phyloP scores from a whole-genome alignment of 2,113 vertebrate genomes.

The Noturus placidus region DNA sequence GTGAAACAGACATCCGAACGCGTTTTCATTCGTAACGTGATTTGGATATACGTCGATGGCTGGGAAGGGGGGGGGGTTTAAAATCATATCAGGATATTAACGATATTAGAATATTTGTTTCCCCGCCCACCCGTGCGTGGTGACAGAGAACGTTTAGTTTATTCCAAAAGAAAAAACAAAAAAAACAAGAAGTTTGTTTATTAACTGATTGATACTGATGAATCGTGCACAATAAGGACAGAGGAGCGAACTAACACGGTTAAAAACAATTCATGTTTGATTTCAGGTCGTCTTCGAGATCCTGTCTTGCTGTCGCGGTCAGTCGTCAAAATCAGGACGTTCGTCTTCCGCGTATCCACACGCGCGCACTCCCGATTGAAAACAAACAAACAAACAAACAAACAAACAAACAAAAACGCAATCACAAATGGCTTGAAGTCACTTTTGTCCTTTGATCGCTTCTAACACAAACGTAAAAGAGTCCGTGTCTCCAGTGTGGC shows the following conservation, averaged over 20 bases:
- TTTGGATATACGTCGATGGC: background rate
- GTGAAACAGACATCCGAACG: background rate
- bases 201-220: background rate
- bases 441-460: background rate
- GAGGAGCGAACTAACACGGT: background rate
- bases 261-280: background rate
- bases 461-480: background rate
- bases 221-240: background rate
- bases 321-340: conserved; percentile 17
- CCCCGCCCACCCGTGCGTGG: background rate
- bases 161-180: background rate
- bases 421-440: background rate
- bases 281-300: background rate
- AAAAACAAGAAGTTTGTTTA: background rate
- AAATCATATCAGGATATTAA: background rate
- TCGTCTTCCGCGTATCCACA: background rate
- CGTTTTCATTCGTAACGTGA: background rate
- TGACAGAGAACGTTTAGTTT: background rate
- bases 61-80: background rate
- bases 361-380: background rate
- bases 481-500: conserved; percentile 47
- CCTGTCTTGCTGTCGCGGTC: background rate
- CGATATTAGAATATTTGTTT: background rate
- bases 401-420: background rate
- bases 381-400: background rate